Conservation (phyloP, 2,797 vertebrate species). For the Steatocranus sp. region DNA sequence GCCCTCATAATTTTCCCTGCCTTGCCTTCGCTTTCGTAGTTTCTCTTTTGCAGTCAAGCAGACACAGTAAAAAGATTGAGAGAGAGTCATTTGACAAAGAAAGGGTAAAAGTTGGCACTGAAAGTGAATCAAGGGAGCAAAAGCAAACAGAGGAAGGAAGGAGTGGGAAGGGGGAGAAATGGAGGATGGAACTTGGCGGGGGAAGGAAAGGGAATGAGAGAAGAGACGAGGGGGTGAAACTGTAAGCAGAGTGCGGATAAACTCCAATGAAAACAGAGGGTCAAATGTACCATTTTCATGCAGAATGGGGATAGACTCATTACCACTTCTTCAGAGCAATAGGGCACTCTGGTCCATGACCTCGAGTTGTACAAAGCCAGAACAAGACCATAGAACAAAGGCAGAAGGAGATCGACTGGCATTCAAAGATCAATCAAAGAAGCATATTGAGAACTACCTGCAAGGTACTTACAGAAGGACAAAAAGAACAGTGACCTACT, state of each 20-base stretch:
- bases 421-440: neutral
- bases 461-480: neutral
- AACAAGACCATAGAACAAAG: neutral
- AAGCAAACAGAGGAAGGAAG: slow-evolving; percentile 75
- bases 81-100: slow-evolving; percentile 57
- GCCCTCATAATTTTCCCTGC: neutral
- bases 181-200: slow-evolving; percentile 53
- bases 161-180: slow-evolving; percentile 63
- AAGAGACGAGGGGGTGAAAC: slow-evolving; percentile 31
- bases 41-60: slow-evolving; percentile 39
- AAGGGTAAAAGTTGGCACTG: slow-evolving; percentile 62
- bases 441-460: neutral
- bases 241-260: slow-evolving; percentile 29
- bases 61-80: slow-evolving; percentile 36
- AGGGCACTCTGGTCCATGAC: slow-evolving; percentile 19
- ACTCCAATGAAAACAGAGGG: slow-evolving; percentile 66
- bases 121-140: slow-evolving; percentile 72
- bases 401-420: neutral
- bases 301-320: slow-evolving; percentile 18
- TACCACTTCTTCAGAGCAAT: slow-evolving; percentile 35
- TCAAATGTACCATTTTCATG: slow-evolving; percentile 57
- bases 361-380: neutral
- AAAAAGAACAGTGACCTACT: neutral
- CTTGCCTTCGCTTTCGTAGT: neutral
- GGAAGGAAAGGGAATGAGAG: slow-evolving; percentile 33